A percentile compares a stretch with the other conserved stretches of the same genome.
Evolutionary conservation across 2,888 invertebrate genomes (phyloP).

Genomic region (Dasypogon diadema): DNA sequence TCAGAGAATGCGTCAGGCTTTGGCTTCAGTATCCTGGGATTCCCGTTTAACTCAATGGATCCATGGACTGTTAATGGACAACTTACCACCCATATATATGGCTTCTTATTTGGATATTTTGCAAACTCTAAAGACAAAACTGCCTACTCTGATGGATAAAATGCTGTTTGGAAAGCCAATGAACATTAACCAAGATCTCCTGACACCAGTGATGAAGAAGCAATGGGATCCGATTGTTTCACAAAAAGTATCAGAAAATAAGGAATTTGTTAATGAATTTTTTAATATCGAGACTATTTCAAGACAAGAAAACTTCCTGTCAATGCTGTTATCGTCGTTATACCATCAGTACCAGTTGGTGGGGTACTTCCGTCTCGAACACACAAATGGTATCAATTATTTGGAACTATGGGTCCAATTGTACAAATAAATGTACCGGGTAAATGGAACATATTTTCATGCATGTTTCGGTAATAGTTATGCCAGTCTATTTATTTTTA

Average conservation of each 20-base stretch:
- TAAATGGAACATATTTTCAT: too few relatives aligned
- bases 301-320: slow-evolving; percentile 75
- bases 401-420: slow-evolving; percentile 78
- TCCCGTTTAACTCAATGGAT: slow-evolving; percentile 81
- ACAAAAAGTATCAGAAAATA: slow-evolving; percentile 70
- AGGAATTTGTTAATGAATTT: not conserved
- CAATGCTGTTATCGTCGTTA: slow-evolving; percentile 76
- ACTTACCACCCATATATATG: slow-evolving; percentile 75
- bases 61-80: slow-evolving; percentile 78
- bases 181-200: slow-evolving; percentile 73
- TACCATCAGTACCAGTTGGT: slow-evolving; percentile 72
- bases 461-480: too few relatives aligned
- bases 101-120: slow-evolving; percentile 82
- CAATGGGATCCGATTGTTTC: slow-evolving; percentile 82
- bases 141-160: slow-evolving; percentile 80
- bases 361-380: slow-evolving; percentile 71
- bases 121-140: slow-evolving; percentile 77
- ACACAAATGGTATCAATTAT: slow-evolving; percentile 78
- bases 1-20: slow-evolving; percentile 75
- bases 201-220: slow-evolving; percentile 72
- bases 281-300: not conserved
- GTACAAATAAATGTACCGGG: slow-evolving; percentile 68
- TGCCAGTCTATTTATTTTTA: slow-evolving; percentile 45
- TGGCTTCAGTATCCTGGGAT: slow-evolving; percentile 82
- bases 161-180: slow-evolving; percentile 74